Percentiles rank a stretch among this genome's conserved stretches.
Evolutionary conservation across 2,888 invertebrate species (phyloP).

Genomic region (Drosophila barbarae): DNA sequence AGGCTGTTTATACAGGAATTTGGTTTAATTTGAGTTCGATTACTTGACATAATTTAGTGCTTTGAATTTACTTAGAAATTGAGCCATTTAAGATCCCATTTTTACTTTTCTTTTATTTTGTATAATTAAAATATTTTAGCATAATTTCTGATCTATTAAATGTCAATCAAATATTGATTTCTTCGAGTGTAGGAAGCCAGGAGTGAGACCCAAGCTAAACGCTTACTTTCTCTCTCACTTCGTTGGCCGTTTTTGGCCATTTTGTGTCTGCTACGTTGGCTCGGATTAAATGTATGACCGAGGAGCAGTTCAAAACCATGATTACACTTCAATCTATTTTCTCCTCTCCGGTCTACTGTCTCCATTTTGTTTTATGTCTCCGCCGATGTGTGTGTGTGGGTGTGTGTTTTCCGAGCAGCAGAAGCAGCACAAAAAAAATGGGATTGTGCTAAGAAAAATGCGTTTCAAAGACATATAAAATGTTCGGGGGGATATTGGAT

Average conservation of each 20-base stretch:
- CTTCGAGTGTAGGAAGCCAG: not conserved
- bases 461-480: slow-evolving; percentile 74
- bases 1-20: too few relatives aligned
- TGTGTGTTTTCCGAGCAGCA: slow-evolving; percentile 13
- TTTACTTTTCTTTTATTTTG: too few relatives aligned
- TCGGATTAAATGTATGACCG: slow-evolving; percentile 72
- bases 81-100: too few relatives aligned
- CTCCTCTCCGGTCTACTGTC: slow-evolving; percentile 41
- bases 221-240: slow-evolving; percentile 64
- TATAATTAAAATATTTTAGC: too few relatives aligned
- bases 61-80: too few relatives aligned
- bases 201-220: slow-evolving; percentile 37
- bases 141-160: too few relatives aligned
- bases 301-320: slow-evolving; percentile 74
- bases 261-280: slow-evolving; percentile 69
- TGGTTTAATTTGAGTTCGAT: too few relatives aligned
- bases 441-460: slow-evolving; percentile 67
- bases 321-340: slow-evolving; percentile 74
- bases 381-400: not conserved
- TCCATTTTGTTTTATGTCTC: slow-evolving; percentile 71
- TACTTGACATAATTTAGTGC: too few relatives aligned
- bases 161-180: not conserved
- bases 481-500: slow-evolving; percentile 72
- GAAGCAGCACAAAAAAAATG: slow-evolving; percentile 41
- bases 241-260: slow-evolving; percentile 59